A percentile compares a stretch with the other conserved stretches of the same genome.
Evolutionary conservation across 2,797 vertebrate species (phyloP).

Genomic region (Hoplostethus mediterraneus): DNA sequence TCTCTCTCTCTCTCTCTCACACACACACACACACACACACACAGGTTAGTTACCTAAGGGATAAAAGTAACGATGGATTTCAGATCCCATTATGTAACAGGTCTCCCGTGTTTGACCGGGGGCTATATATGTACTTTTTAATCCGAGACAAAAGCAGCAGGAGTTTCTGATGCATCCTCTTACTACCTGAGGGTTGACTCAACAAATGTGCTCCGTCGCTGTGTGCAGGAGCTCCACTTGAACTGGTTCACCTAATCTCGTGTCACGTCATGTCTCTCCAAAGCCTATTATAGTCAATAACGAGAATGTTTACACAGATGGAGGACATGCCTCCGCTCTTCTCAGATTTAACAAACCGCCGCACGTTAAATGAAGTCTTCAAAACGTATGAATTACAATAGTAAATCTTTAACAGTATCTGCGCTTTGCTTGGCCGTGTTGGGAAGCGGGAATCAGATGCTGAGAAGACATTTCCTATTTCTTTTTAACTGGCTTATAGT

Average conservation of each 20-base stretch:
- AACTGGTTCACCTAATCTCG: slow-evolving; percentile 34
- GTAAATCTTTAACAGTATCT: slow-evolving; percentile 39
- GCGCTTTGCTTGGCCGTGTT: slow-evolving; percentile 39
- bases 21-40: slow-evolving; percentile 25
- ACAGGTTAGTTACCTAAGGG: slow-evolving; percentile 61
- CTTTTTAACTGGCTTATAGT: slow-evolving; percentile 60
- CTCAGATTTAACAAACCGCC: background rate
- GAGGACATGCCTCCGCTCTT: slow-evolving; percentile 12
- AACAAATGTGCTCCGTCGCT: slow-evolving; percentile 45
- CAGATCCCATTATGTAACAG: slow-evolving; percentile 76
- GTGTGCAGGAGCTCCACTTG: slow-evolving; percentile 21
- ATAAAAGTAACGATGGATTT: slow-evolving; percentile 69
- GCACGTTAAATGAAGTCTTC: slow-evolving; percentile 42
- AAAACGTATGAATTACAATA: slow-evolving; percentile 29
- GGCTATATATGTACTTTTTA: slow-evolving; percentile 70
- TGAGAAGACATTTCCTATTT: slow-evolving; percentile 47
- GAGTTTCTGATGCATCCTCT: slow-evolving; percentile 44
- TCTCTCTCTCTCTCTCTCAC: slow-evolving; percentile 7
- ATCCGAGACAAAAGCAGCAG: slow-evolving; percentile 66
- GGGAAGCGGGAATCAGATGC: slow-evolving; percentile 45
- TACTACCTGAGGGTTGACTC: slow-evolving; percentile 40
- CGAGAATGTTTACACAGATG: slow-evolving; percentile 17
- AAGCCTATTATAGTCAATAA: slow-evolving; percentile 37
- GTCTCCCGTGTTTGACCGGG: slow-evolving; percentile 52
- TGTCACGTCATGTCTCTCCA: slow-evolving; percentile 20